A percentile compares a stretch with the other conserved stretches of the same genome.
Evolutionary conservation across 2,888 invertebrate species (phyloP).

Genomic region (Drosophila ustulata): DNA sequence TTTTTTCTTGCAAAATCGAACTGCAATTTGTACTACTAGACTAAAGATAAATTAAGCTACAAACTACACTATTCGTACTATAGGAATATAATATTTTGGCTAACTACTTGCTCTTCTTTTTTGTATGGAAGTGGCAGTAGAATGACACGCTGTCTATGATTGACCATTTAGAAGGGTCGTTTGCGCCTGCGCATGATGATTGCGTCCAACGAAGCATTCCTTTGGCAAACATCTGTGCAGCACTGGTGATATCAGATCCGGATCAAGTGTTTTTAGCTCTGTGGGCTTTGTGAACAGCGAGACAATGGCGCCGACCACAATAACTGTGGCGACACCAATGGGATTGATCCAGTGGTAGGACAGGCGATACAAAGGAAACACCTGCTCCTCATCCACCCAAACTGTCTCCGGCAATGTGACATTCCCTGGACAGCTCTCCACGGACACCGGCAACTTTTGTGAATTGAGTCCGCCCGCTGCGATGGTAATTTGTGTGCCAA

Average conservation of each 20-base stretch:
- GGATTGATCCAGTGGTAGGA: slow-evolving; percentile 94
- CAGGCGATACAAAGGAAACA: slow-evolving; percentile 91
- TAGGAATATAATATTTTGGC: slow-evolving; percentile 19
- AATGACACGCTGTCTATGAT: slow-evolving; percentile 14
- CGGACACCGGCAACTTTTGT: slow-evolving; percentile 86
- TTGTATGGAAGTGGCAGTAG: slow-evolving; percentile 1
- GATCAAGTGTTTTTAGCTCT: slow-evolving; percentile 86
- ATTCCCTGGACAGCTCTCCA: slow-evolving; percentile 84
- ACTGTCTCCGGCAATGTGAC: slow-evolving; percentile 48
- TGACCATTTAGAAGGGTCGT: slow-evolving; percentile 47
- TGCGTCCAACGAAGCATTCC: slow-evolving; percentile 77
- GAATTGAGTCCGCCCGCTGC: slow-evolving; percentile 87
- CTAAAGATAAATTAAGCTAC: slow-evolving; percentile 44
- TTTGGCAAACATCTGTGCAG: slow-evolving; percentile 85
- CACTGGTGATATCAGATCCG: slow-evolving; percentile 87
- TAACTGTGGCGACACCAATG: slow-evolving; percentile 88
- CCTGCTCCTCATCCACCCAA: slow-evolving; percentile 85
- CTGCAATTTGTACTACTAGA: slow-evolving; percentile 48
- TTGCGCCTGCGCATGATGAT: slow-evolving; percentile 50
- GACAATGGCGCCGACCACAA: slow-evolving; percentile 89
- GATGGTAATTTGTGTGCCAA: slow-evolving; percentile 89
- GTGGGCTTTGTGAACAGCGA: slow-evolving; percentile 87
- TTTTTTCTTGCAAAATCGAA: slow-evolving; percentile 18
- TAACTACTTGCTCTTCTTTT: slow-evolving; percentile 7
- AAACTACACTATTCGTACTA: slow-evolving; percentile 10